Evolutionary conservation across 2,113 vertebrate species (phyloP).

Genomic region (Engystomops pustulosus): DNA sequence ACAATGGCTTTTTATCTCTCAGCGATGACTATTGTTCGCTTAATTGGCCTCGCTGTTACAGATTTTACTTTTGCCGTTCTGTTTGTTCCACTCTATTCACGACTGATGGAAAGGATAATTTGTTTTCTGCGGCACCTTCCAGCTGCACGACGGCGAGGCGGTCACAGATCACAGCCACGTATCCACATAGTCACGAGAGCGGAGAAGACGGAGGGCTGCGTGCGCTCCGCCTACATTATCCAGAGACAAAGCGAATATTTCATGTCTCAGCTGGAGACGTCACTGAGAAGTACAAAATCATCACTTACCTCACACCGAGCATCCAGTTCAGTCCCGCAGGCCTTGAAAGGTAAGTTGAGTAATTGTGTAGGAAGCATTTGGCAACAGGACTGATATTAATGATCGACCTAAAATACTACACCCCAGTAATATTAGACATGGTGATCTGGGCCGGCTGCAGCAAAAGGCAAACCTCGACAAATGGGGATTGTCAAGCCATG

Average conservation of each 20-base stretch:
- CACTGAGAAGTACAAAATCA: background rate
- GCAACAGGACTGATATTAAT: no score
- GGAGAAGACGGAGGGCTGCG: background rate
- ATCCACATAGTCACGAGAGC: constrained; percentile 16
- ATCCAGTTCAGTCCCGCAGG: background rate
- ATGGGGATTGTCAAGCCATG: no score
- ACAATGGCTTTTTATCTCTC: constrained; percentile 34
- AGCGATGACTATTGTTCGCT: constrained; percentile 22
- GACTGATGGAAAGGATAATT: constrained; percentile 51
- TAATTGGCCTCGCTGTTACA: constrained; percentile 47
- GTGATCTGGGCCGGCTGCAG: no score
- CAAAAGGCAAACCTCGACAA: no score
- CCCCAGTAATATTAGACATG: no score
- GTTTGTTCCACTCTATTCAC: constrained; percentile 46
- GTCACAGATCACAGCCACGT: constrained; percentile 1
- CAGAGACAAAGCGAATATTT: background rate
- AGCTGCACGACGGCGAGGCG: constrained; percentile 8
- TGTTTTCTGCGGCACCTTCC: constrained; percentile 32
- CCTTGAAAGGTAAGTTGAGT: background rate
- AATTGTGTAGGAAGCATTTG: no score
- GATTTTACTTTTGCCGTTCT: constrained; percentile 26
- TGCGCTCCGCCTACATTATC: background rate
- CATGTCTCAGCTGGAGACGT: background rate
- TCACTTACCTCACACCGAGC: background rate
- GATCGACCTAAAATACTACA: no score